A percentile compares a stretch with the other conserved stretches of the same genome.
Conservation (phyloP, 2,888 invertebrate genomes). For the Drosophila lutescens region DNA sequence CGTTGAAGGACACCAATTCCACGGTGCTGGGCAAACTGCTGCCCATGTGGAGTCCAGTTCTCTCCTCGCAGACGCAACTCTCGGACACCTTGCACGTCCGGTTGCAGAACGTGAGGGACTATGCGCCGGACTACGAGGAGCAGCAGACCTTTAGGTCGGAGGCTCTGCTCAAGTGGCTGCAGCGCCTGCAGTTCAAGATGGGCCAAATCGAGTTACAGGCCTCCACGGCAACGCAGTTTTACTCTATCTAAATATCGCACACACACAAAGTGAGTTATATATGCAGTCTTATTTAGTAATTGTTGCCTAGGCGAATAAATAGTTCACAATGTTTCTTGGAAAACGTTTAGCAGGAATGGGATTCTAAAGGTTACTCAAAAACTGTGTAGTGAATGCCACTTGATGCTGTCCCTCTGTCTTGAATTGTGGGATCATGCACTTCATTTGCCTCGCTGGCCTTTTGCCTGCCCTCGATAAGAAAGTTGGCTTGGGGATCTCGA, state of each 20-base stretch:
- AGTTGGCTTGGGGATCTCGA: slow-evolving; percentile 60
- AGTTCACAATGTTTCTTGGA: slow-evolving; percentile 40
- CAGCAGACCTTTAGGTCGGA: slow-evolving; percentile 84
- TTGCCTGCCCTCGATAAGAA: slow-evolving; percentile 74
- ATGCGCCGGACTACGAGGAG: slow-evolving; percentile 86
- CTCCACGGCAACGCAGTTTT: slow-evolving; percentile 95
- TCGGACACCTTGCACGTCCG: slow-evolving; percentile 95
- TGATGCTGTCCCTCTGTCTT: slow-evolving; percentile 55
- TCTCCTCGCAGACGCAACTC: slow-evolving; percentile 96
- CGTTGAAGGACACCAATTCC: slow-evolving; percentile 96
- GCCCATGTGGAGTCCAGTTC: slow-evolving; percentile 97
- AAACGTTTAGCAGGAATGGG: not conserved
- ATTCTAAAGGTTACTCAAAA: slow-evolving; percentile 45
- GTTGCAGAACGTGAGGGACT: slow-evolving; percentile 94
- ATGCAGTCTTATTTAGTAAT: slow-evolving; percentile 33
- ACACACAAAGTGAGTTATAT: slow-evolving; percentile 12
- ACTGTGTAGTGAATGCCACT: slow-evolving; percentile 72
- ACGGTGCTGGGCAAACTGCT: slow-evolving; percentile 95
- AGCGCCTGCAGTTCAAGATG: slow-evolving; percentile 98
- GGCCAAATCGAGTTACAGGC: slow-evolving; percentile 98
- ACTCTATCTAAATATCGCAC: slow-evolving; percentile 86
- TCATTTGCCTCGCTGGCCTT: slow-evolving; percentile 71
- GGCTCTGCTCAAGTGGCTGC: slow-evolving; percentile 91
- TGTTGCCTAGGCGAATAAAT: slow-evolving; percentile 43
- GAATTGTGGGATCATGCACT: slow-evolving; percentile 76